Percentiles rank a stretch among this genome's conserved stretches.
Conservation (phyloP, 2,888 invertebrate species). For the Sinotaia quadrata region DNA sequence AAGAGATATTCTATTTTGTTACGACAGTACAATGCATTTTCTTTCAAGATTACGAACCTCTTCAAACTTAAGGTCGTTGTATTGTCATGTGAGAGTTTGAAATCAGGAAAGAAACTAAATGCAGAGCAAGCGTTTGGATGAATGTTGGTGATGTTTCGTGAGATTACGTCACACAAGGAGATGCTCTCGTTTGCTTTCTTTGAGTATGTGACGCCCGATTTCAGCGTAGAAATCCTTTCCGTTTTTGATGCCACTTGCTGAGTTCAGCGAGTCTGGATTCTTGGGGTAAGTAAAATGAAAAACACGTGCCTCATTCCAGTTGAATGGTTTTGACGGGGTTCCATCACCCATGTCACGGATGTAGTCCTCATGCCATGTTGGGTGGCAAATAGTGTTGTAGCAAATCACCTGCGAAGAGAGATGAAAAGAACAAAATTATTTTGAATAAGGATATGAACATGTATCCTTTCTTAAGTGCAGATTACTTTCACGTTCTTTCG, state of each 20-base stretch:
- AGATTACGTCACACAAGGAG: neutral
- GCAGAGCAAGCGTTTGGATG: no score
- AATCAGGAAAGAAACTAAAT: no score
- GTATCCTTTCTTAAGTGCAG: no score
- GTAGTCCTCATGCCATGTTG: slow-evolving; percentile 21
- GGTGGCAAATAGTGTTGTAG: slow-evolving; percentile 22
- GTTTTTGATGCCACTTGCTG: neutral
- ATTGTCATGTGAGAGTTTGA: no score
- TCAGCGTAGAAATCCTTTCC: slow-evolving; percentile 24
- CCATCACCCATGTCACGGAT: slow-evolving; percentile 9
- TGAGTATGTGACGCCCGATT: slow-evolving; percentile 21
- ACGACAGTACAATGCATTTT: no score
- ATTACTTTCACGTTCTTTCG: no score
- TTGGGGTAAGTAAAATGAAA: slow-evolving; percentile 30
- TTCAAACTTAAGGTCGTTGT: no score
- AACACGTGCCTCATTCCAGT: slow-evolving; percentile 11
- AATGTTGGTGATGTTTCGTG: no score
- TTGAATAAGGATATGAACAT: no score
- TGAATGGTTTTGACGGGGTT: neutral
- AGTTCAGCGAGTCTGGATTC: slow-evolving; percentile 8
- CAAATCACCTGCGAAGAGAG: slow-evolving; percentile 31
- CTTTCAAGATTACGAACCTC: no score
- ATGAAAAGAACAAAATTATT: no score
- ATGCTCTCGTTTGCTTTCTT: slow-evolving; percentile 3
- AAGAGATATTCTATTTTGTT: no score